These are phyloP conservation scores for Semaprochilodus insignis DNA, from an alignment of 2,797 vertebrate species.

Conservation along the genomic window DNA sequence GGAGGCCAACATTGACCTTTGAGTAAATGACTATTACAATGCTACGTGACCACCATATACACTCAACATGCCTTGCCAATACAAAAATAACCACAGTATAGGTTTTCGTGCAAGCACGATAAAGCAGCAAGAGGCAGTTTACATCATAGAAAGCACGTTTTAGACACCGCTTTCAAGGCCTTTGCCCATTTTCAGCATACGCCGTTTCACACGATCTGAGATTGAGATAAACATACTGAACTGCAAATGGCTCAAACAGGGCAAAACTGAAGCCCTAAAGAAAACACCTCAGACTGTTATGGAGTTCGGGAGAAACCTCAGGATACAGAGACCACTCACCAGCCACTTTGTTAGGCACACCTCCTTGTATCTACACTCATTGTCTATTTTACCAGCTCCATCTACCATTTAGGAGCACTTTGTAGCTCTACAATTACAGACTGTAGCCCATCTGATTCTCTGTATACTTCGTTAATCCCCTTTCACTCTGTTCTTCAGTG, in stretches of 20 bases:
- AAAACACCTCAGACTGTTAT: background rate
- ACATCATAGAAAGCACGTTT: constrained; percentile 7
- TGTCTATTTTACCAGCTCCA: too few species aligned
- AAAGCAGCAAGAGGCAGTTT: constrained; percentile 10
- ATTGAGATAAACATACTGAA: constrained; percentile 31
- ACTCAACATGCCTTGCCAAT: constrained; percentile 1
- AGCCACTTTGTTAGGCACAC: too few species aligned
- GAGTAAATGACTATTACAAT: background rate
- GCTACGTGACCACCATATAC: constrained; percentile 42
- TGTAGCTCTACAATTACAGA: too few species aligned
- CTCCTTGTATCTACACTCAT: too few species aligned
- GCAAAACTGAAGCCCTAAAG: constrained; percentile 4
- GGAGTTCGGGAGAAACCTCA: background rate
- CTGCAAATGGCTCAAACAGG: constrained; percentile 9
- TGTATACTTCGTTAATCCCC: too few species aligned
- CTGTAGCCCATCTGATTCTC: too few species aligned
- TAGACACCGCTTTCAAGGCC: constrained; percentile 5
- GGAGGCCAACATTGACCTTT: constrained; percentile 33
- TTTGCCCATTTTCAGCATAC: background rate
- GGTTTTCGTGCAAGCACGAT: constrained; percentile 17
- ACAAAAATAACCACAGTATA: constrained; percentile 49
- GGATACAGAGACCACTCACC: too few species aligned
- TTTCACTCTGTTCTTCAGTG: too few species aligned
- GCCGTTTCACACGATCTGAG: constrained; percentile 51
- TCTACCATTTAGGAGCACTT: too few species aligned